phyloP scores from a whole-genome alignment of 2,113 vertebrate genomes.

The Pelusios castaneus region DNA sequence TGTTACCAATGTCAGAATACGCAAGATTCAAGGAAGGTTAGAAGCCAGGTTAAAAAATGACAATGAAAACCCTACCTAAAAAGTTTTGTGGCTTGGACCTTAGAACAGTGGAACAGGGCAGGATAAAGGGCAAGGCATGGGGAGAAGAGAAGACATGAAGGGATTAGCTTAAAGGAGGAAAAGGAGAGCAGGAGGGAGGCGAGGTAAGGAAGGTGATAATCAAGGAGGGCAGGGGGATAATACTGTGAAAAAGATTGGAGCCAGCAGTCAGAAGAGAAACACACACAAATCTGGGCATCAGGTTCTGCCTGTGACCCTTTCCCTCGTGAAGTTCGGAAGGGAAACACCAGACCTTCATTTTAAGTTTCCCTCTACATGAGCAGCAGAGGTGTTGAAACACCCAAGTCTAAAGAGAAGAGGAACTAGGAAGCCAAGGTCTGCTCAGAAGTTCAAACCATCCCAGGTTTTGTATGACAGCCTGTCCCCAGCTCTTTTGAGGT shows the following conservation, averaged over 20 bases:
- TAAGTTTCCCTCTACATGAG: neutral
- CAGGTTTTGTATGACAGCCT: neutral
- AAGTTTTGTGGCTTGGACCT: neutral
- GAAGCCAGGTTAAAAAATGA: neutral
- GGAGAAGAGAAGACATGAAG: neutral
- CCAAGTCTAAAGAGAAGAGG: neutral
- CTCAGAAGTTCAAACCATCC: neutral
- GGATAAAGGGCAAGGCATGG: neutral
- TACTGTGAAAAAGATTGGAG: neutral
- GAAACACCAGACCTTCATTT: neutral
- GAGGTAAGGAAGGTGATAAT: neutral
- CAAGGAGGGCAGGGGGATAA: neutral
- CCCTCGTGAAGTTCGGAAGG: rapidly evolving
- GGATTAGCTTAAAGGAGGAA: neutral
- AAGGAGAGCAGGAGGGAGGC: neutral
- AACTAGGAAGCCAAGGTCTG: rapidly evolving
- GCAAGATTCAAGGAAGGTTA: neutral
- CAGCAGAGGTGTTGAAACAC: neutral
- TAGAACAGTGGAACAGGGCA: neutral
- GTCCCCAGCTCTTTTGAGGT: neutral
- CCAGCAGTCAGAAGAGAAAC: neutral
- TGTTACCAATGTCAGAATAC: neutral
- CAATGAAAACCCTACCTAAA: no score
- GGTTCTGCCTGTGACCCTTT: rapidly evolving
- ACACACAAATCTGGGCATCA: neutral